Conservation (phyloP, 1,140 invertebrate species). For the Lepidurus apus region DNA sequence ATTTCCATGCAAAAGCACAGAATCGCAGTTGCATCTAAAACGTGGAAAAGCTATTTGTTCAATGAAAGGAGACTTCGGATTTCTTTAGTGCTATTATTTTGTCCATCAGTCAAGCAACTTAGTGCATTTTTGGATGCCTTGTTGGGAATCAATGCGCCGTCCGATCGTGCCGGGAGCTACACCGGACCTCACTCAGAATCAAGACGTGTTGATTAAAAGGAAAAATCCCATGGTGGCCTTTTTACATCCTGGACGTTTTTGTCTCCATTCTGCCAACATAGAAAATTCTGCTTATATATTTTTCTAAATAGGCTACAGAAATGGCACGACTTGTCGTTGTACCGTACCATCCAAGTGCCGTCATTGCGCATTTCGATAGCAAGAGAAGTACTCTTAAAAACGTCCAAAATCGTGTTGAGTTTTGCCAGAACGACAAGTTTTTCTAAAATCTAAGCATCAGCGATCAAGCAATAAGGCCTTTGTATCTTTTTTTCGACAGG, state of each 20-base stretch:
- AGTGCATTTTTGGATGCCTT: constrained; percentile 4
- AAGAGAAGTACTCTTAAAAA: too few species aligned
- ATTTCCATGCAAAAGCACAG: too few species aligned
- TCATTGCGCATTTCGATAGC: too few species aligned
- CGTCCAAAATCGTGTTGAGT: too few species aligned
- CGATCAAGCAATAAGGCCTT: too few species aligned
- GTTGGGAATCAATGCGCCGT: background rate
- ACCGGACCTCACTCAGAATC: background rate
- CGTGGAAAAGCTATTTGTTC: background rate
- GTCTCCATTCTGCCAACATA: background rate
- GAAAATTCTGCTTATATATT: too few species aligned
- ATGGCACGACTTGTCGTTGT: too few species aligned
- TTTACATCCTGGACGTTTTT: background rate
- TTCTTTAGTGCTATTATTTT: background rate
- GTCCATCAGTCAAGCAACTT: constrained; percentile 8
- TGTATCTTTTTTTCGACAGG: too few species aligned
- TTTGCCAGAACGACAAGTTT: too few species aligned
- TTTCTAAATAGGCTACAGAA: too few species aligned
- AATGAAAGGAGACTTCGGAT: background rate
- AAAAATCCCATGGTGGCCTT: background rate
- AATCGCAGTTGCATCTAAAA: background rate
- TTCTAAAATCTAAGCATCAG: too few species aligned
- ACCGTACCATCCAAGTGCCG: too few species aligned
- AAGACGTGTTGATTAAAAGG: background rate
- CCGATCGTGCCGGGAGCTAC: background rate